Evolutionary conservation across 2,797 vertebrate genomes (phyloP).

Genomic region (Sebastes melanostomus): DNA sequence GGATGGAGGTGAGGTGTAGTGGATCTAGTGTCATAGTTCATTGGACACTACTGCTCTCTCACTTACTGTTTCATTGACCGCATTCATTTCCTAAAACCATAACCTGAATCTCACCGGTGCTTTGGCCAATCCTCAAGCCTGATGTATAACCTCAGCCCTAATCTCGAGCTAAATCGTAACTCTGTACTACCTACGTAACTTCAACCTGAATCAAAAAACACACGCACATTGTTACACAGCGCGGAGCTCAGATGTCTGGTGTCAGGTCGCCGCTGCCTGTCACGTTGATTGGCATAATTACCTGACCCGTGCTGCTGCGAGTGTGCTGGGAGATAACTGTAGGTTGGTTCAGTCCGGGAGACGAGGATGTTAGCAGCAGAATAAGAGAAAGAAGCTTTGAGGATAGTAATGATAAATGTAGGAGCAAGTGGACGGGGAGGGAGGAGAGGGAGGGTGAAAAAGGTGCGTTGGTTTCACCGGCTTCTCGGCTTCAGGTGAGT

Average conservation of each 20-base stretch:
- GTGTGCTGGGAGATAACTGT: constrained; percentile 7
- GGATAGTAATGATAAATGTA: constrained; percentile 46
- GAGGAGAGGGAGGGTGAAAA: constrained; percentile 49
- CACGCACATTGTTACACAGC: constrained; percentile 15
- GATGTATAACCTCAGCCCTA: neutral
- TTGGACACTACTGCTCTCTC: constrained; percentile 31
- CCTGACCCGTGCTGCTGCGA: constrained; percentile 40
- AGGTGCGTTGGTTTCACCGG: constrained; percentile 64
- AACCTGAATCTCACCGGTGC: neutral
- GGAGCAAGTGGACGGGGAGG: constrained; percentile 22
- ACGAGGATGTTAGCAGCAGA: neutral
- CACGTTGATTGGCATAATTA: constrained; percentile 63
- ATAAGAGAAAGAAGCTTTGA: neutral
- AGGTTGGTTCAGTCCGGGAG: neutral
- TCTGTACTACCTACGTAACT: neutral
- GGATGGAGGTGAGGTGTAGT: constrained; percentile 1
- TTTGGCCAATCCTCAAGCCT: neutral
- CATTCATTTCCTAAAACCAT: neutral
- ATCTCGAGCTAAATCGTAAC: constrained; percentile 10
- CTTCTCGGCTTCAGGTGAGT: constrained; percentile 74
- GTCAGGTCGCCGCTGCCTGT: constrained; percentile 58
- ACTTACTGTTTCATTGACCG: neutral
- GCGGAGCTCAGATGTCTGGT: constrained; percentile 71
- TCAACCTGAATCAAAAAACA: constrained; percentile 20
- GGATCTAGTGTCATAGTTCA: constrained; percentile 59